Conservation (phyloP, 2,888 invertebrate genomes). For the Lepidonotus clava region DNA sequence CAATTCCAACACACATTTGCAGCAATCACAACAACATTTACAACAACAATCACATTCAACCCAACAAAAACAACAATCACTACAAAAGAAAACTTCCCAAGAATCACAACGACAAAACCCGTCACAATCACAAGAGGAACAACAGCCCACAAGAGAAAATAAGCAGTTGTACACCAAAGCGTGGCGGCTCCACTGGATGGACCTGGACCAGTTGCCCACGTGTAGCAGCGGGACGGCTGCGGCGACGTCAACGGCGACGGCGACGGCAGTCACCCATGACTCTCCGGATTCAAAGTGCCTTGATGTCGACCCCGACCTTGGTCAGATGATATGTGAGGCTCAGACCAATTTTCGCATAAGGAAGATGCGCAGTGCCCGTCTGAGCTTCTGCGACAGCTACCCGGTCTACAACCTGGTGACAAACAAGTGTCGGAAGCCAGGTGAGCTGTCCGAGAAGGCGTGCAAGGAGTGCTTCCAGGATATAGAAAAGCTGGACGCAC, state of each 20-base stretch:
- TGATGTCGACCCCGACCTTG: not conserved
- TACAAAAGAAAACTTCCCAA: not conserved
- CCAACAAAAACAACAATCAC: not conserved
- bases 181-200: not conserved
- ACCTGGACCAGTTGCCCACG: not conserved
- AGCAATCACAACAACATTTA: not conserved
- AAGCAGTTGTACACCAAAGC: not conserved
- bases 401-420: not conserved
- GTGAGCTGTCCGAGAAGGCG: not conserved
- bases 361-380: not conserved
- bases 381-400: slow-evolving; percentile 26
- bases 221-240: not conserved
- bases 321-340: not conserved
- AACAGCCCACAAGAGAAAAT: not conserved
- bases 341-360: not conserved
- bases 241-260: not conserved
- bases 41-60: not conserved
- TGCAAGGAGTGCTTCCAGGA: not conserved
- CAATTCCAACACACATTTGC: not conserved
- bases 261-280: not conserved
- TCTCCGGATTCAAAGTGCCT: slow-evolving; percentile 29
- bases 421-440: not conserved
- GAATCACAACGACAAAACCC: slow-evolving; percentile 9
- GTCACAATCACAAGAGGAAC: not conserved
- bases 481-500: slow-evolving; percentile 6